Conservation (phyloP, 2,797 vertebrate genomes). For the Acridotheres tristis region DNA sequence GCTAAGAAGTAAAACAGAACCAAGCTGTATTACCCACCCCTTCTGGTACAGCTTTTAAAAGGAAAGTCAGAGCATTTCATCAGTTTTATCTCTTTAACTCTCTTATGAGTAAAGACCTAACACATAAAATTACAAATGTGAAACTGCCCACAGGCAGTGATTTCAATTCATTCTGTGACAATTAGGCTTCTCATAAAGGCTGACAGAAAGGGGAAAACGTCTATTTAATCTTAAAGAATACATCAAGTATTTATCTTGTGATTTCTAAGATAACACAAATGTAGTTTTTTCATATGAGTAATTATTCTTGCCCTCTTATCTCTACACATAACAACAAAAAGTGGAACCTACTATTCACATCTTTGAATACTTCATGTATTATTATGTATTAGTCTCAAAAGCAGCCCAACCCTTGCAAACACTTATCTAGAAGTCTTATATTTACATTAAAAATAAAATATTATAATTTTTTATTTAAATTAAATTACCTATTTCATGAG, state of each 20-base stretch:
- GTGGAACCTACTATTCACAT: neutral
- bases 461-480: neutral
- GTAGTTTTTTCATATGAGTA: neutral
- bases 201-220: neutral
- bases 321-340: neutral
- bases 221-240: neutral
- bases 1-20: neutral
- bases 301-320: neutral
- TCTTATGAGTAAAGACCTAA: neutral
- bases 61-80: neutral
- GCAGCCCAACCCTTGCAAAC: neutral
- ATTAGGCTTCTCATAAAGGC: slow-evolving; percentile 50
- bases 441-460: neutral
- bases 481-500: neutral
- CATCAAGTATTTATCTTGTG: neutral
- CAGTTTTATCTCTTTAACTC: neutral
- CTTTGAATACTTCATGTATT: neutral
- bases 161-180: slow-evolving; percentile 39
- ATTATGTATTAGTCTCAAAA: neutral
- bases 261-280: neutral
- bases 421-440: neutral
- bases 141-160: slow-evolving; percentile 2
- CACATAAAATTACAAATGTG: neutral
- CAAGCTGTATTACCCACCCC: neutral
- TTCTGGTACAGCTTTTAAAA: neutral